Evolutionary conservation across 2,113 vertebrate species (phyloP), one percentile per base, ranked within the genome.

Genomic region (Trogon surrucura): DNA sequence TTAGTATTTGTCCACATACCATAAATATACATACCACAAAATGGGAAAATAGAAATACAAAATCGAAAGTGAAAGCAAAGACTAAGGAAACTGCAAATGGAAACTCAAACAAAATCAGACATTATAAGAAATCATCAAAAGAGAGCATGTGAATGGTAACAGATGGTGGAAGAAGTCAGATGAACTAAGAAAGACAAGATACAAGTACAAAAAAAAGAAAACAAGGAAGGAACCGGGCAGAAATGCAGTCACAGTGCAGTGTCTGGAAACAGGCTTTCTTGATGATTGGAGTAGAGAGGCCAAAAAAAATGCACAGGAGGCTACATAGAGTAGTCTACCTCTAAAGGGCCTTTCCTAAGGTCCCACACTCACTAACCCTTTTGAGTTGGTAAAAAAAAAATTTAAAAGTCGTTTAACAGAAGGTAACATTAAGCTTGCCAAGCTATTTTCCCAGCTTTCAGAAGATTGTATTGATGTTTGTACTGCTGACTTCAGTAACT

Each of bases 391-490:
- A 44, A 44, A 36, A 21, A 61, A 53, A 7, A 79, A 72, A 9
- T 78, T 91, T 81, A 61, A 51, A 84, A 89, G 48, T 45, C 36
- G 29, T 45, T 91, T 84, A 79, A 67, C 86, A 89, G 80, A 92
- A 95, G 77, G 89, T 82, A 79, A 61, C 29, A 17, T 10, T 34
- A 36, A 91, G 65, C 61, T 82, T 96, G 80, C 80, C 91, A 94
- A 91, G 38, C 34, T 78, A 79, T 75, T 75, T 91, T 91, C 56
- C 81, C 88, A 89, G 60, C 74, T 93, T 91, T 93, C 61, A 88
- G 45, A 82, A 75, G 64, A 74, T 80, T 9, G n/a, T 45, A 57
- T 1, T n/a, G 21, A 69, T 66, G 70, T 21, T 80, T 91, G 61
- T 69, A 73, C 65, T 66, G 48, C 22, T 87, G 91, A 61, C 84